Base-by-base conservation (phyloP, 2,113 vertebrate species). In the Rhynchomys soricoides region DNA sequence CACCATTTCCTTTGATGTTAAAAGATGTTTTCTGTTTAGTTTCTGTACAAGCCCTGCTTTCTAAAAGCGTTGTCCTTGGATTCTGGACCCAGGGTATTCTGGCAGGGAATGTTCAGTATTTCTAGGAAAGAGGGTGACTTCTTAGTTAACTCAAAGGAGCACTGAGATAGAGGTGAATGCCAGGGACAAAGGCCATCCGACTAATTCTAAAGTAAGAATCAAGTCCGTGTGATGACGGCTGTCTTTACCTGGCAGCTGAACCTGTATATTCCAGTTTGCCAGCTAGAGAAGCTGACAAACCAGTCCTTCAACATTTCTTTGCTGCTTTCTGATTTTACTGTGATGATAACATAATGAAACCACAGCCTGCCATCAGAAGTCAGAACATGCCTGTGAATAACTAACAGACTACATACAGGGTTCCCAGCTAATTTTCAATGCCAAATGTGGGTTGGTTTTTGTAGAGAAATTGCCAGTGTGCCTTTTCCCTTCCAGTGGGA, bases 391-490 rank as follows among this genome's bases (percentile, higher is more conserved):
- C 95, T 43, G 2, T 82, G 96, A 97, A 96, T 96, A 97, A 88
- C 96, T 86, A 91, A 62, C 87, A 95, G 97, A 57, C 92, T 40
- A 48, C 85, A 52, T 68, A 81, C 37, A 59, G 92, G 88, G 92
- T 96, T 93, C 90, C 93, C 95, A 93, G 96, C 2, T 90, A 94
- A 79, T 81, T 85, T 93, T 82, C 90, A 92, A 92, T 94, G 97
- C 91, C 95, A 78, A 87, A 90, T 29, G 88, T 98, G 96, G 97
- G 96, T 45, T 96, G 93, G 87, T 77, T 93, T 93, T 97, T 95
- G 97, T 95, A 31, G 77, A 96, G 92, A 95, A 97, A 96, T 97
- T 97, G 93, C 96, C 94, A 93, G 88, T 85, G 93, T 11, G n/a
- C 96, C 95, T 94, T 97, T 94, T 93, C 90, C 93, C 66, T 86